Conservation (phyloP, 2,888 invertebrate species). For the Onthophagus sagittarius region DNA sequence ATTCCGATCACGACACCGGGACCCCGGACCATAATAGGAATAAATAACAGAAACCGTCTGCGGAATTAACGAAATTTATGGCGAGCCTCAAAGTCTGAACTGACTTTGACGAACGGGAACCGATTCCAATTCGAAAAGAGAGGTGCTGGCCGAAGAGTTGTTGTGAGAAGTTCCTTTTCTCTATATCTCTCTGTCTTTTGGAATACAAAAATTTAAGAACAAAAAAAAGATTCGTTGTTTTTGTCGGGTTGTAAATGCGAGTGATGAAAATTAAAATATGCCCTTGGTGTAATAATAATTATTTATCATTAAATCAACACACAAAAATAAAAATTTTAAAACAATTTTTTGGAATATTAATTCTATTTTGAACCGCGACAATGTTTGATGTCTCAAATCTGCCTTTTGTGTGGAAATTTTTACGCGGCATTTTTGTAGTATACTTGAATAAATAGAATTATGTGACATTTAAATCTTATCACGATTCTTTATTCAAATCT, state of each 20-base stretch:
- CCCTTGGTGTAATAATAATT: too few species aligned
- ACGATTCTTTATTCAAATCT: neutral
- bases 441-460: neutral
- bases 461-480: neutral
- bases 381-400: neutral
- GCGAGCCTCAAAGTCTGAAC: neutral
- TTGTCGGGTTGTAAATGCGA: too few species aligned
- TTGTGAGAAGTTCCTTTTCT: neutral
- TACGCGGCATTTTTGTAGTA: neutral
- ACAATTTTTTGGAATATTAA: too few species aligned
- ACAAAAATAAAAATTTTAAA: too few species aligned
- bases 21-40: neutral
- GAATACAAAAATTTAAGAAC: too few species aligned
- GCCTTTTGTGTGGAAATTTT: neutral
- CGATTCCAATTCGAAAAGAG: neutral
- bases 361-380: neutral
- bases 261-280: too few species aligned
- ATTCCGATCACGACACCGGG: constrained; percentile 9
- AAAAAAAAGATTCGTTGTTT: too few species aligned
- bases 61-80: constrained; percentile 10
- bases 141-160: neutral
- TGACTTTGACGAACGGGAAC: neutral
- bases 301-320: too few species aligned
- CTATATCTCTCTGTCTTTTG: too few species aligned
- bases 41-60: constrained; percentile 5